Conservation (phyloP, 2,797 vertebrate species). For the Tragelaphus eurycerus region DNA sequence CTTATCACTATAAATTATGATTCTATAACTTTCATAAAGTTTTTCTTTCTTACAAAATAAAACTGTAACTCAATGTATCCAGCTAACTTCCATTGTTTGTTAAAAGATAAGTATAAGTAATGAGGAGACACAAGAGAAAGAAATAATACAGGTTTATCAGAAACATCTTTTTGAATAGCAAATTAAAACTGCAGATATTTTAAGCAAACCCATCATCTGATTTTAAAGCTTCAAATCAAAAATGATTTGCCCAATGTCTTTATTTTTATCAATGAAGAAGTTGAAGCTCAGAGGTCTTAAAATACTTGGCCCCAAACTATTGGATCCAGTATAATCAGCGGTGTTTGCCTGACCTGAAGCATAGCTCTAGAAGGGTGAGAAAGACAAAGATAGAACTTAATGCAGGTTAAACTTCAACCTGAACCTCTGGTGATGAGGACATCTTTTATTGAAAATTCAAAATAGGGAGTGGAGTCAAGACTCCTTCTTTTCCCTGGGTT, state of each 20-base stretch:
- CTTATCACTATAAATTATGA: conserved; percentile 23
- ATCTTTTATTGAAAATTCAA: not conserved
- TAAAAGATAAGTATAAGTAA: not conserved
- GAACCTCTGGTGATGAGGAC: not conserved
- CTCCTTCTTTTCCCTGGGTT: not conserved
- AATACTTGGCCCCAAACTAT: not conserved
- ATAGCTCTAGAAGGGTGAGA: not conserved
- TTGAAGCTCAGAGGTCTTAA: not conserved
- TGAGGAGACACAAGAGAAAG: not conserved
- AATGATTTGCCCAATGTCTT: not conserved
- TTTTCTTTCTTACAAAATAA: conserved; percentile 16
- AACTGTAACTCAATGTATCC: not conserved
- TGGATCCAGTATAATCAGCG: not conserved
- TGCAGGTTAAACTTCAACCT: not conserved
- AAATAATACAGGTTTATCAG: not conserved
- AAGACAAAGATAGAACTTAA: not conserved
- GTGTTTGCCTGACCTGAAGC: not conserved
- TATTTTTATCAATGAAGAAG: not conserved
- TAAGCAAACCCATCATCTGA: not conserved
- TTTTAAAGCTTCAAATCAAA: not conserved
- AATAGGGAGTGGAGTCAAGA: not conserved
- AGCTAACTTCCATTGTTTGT: not conserved
- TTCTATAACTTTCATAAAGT: conserved; percentile 18
- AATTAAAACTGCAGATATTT: not conserved
- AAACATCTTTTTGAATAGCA: not conserved